Conservation (phyloP, 1,140 invertebrate species). For the Drosophila nigromelanica region DNA sequence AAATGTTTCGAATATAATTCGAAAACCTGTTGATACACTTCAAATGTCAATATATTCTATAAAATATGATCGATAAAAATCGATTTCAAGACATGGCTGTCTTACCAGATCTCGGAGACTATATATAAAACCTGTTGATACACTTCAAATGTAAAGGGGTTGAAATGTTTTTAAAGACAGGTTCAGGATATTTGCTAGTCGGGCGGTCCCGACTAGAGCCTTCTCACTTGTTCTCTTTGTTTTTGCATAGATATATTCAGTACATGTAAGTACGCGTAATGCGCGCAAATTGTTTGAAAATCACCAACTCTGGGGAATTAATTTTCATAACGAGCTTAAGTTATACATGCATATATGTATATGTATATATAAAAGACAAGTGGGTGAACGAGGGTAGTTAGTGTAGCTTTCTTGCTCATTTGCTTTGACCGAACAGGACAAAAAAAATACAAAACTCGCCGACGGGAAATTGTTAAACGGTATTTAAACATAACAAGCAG, state of each 20-base stretch:
- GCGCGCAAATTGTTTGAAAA: slow-evolving; percentile 74
- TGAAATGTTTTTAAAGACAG: too few species aligned
- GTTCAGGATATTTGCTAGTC: too few species aligned
- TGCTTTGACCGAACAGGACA: slow-evolving; percentile 30
- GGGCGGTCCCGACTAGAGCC: too few species aligned
- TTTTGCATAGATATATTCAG: not conserved
- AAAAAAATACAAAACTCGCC: slow-evolving; percentile 49
- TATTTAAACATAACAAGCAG: slow-evolving; percentile 70
- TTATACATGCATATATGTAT: not conserved
- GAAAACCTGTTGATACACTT: too few species aligned
- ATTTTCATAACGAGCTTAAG: slow-evolving; percentile 48
- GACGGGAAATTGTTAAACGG: slow-evolving; percentile 79
- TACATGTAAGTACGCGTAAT: slow-evolving; percentile 43
- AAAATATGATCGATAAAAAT: too few species aligned
- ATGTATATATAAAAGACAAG: slow-evolving; percentile 3
- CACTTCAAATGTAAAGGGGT: too few species aligned
- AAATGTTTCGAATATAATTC: too few species aligned
- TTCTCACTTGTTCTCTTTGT: too few species aligned
- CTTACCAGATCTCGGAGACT: too few species aligned
- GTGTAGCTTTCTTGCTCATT: slow-evolving; percentile 43
- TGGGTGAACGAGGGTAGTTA: slow-evolving; percentile 46
- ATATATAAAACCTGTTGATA: too few species aligned
- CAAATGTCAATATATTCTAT: too few species aligned
- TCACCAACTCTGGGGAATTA: slow-evolving; percentile 56
- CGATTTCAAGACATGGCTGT: too few species aligned